Evolutionary conservation across 2,888 invertebrate species (phyloP).

Genomic region (Aspidapion aeneum): DNA sequence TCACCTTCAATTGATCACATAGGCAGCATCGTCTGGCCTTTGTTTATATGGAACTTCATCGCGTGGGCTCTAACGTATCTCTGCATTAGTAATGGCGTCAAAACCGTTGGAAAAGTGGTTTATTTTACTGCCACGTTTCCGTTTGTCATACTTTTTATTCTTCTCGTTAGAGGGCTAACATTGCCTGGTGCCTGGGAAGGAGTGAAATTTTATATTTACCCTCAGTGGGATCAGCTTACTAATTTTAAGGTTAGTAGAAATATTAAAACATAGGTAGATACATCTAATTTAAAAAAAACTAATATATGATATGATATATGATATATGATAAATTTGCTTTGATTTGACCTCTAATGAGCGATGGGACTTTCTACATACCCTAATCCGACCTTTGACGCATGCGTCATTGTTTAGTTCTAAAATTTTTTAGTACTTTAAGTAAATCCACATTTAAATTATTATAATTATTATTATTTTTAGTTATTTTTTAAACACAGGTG

Average conservation of each 20-base stretch:
- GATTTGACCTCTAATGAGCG: too few relatives aligned
- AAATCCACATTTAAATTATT: too few relatives aligned
- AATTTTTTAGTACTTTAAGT: too few relatives aligned
- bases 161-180: slow-evolving; percentile 75
- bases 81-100: slow-evolving; percentile 83
- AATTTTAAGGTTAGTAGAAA: slow-evolving; percentile 68
- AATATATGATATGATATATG: too few relatives aligned
- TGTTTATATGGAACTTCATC: slow-evolving; percentile 69
- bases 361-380: too few relatives aligned
- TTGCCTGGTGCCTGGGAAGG: slow-evolving; percentile 77
- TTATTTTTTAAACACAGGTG: too few relatives aligned
- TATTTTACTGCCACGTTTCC: slow-evolving; percentile 88
- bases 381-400: too few relatives aligned
- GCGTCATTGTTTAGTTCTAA: too few relatives aligned
- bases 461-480: too few relatives aligned
- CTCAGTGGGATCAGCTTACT: slow-evolving; percentile 71
- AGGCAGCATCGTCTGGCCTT: slow-evolving; percentile 76
- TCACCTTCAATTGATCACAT: slow-evolving; percentile 69
- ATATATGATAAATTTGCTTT: too few relatives aligned
- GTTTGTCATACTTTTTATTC: slow-evolving; percentile 65
- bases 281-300: too few relatives aligned
- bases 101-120: slow-evolving; percentile 84
- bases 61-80: slow-evolving; percentile 80
- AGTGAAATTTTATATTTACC: slow-evolving; percentile 71
- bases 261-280: too few relatives aligned